These are phyloP conservation scores for Pseudachorutes palmiensis DNA, from an alignment of 1,140 invertebrate species.

Conservation along the genomic window DNA sequence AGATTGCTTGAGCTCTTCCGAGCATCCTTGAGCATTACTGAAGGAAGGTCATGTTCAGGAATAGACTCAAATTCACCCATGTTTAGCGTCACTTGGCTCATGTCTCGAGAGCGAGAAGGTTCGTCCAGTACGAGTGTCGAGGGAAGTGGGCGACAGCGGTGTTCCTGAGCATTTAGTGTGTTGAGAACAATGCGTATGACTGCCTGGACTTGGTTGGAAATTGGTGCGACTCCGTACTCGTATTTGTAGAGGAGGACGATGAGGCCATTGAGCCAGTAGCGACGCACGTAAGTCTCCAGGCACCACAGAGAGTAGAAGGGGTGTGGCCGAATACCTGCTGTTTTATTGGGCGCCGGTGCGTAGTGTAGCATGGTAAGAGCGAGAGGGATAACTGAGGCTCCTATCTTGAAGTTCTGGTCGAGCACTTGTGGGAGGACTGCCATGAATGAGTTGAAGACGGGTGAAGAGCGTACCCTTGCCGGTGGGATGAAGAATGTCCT, in stretches of 20 bases:
- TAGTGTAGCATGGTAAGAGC: conserved; percentile 79
- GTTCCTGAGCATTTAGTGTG: conserved; percentile 82
- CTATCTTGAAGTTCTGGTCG: conserved; percentile 89
- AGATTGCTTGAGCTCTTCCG: conserved; percentile 29
- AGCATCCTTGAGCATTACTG: conserved; percentile 22
- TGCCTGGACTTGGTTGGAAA: conserved; percentile 67
- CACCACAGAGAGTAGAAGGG: conserved; percentile 78
- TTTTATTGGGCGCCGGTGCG: conserved; percentile 65
- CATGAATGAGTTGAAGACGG: conserved; percentile 92
- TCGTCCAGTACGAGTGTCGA: conserved; percentile 63
- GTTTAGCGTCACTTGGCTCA: conserved; percentile 62
- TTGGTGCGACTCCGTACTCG: conserved; percentile 73
- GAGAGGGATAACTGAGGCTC: conserved; percentile 73
- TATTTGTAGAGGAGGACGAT: conserved; percentile 98
- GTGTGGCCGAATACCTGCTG: conserved; percentile 46
- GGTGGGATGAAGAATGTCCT: conserved; percentile 84
- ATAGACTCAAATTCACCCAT: conserved; percentile 45
- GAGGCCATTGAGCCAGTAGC: conserved; percentile 85
- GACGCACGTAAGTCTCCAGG: conserved; percentile 69
- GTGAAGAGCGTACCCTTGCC: conserved; percentile 70
- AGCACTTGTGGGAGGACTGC: conserved; percentile 78
- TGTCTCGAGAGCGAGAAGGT: conserved; percentile 62
- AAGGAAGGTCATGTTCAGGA: conserved; percentile 37
- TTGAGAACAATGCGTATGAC: conserved; percentile 87
- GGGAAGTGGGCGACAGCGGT: conserved; percentile 70